phyloP scores from a whole-genome alignment of 2,797 vertebrate genomes.

The Manis javanica region DNA sequence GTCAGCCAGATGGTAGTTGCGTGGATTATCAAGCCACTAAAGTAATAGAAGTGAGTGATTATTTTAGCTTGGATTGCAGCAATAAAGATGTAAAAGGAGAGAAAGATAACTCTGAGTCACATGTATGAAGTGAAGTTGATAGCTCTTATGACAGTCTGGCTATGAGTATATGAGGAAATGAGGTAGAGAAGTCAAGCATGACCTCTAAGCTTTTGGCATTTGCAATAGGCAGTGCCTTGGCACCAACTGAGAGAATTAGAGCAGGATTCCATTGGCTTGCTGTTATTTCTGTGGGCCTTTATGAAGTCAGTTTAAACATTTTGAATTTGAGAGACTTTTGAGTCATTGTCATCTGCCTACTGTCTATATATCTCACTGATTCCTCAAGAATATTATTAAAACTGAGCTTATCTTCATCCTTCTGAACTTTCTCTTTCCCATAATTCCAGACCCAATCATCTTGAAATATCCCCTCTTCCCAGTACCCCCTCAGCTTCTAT shows the following conservation, averaged over 20 bases:
- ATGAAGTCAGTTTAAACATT: neutral
- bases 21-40: neutral
- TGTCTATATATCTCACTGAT: neutral
- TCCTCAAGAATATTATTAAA: neutral
- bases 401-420: neutral
- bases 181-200: neutral
- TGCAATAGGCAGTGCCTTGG: no score
- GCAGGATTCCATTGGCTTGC: neutral
- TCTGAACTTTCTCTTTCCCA: neutral
- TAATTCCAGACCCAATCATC: neutral
- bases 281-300: neutral
- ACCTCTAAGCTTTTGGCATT: neutral
- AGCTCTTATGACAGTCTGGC: neutral
- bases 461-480: neutral
- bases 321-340: neutral
- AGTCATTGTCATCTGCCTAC: neutral
- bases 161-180: neutral
- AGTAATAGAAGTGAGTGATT: neutral
- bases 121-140: neutral
- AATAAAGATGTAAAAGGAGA: neutral
- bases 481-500: neutral
- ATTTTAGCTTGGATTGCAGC: neutral
- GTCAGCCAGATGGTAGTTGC: neutral
- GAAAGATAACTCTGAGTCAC: slow-evolving; percentile 5
- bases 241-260: neutral